Percentiles rank a stretch among this genome's conserved stretches.
Conservation (phyloP, 2,113 vertebrate species). For the Pterocles burchelli region DNA sequence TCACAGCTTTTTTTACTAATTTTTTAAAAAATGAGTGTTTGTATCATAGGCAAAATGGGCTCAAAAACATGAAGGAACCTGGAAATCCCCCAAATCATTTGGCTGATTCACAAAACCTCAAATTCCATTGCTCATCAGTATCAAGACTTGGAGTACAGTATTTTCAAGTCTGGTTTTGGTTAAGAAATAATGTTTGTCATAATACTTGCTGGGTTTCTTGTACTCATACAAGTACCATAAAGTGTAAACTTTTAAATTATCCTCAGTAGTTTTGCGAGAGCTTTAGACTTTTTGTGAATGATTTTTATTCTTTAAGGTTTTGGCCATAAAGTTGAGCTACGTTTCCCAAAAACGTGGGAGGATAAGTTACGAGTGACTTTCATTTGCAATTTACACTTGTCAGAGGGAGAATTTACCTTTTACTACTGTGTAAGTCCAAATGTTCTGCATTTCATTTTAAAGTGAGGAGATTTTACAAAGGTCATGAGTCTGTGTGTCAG, state of each 20-base stretch:
- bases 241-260: slow-evolving; percentile 70
- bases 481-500: background rate
- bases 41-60: background rate
- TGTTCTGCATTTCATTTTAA: slow-evolving; percentile 53
- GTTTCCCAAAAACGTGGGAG: slow-evolving; percentile 52
- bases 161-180: slow-evolving; percentile 19
- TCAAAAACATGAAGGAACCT: background rate
- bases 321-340: slow-evolving; percentile 50
- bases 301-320: slow-evolving; percentile 65
- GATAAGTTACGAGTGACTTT: slow-evolving; percentile 58
- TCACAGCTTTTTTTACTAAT: background rate
- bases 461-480: slow-evolving; percentile 39
- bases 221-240: slow-evolving; percentile 69
- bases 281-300: slow-evolving; percentile 62
- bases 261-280: slow-evolving; percentile 57
- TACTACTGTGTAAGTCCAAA: slow-evolving; percentile 6
- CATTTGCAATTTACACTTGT: slow-evolving; percentile 38
- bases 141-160: background rate
- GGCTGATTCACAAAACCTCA: background rate
- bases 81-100: background rate
- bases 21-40: background rate
- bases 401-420: slow-evolving; percentile 53
- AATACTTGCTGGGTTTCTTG: slow-evolving; percentile 52
- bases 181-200: slow-evolving; percentile 62
- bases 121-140: background rate